phyloP scores from a whole-genome alignment of 1,140 invertebrate genomes.

The Orussus abietinus region DNA sequence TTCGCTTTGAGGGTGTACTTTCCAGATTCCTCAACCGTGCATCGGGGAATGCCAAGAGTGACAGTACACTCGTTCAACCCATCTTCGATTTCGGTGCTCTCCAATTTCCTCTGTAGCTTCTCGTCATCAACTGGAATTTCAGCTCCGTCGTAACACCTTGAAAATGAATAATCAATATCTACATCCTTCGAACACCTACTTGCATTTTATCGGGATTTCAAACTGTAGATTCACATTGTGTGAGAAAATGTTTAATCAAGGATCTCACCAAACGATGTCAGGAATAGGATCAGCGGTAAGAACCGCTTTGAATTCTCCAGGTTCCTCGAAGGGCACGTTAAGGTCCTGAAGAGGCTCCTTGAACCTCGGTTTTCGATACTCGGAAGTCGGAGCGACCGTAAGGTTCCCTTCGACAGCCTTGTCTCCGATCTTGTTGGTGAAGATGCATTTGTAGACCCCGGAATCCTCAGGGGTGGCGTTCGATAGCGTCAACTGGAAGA shows the following conservation, averaged over 20 bases:
- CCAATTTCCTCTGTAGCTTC: slow-evolving; percentile 51
- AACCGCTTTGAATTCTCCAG: slow-evolving; percentile 69
- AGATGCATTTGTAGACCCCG: slow-evolving; percentile 71
- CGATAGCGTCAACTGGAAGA: slow-evolving; percentile 67
- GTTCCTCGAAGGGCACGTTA: slow-evolving; percentile 66
- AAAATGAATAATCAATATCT: slow-evolving; percentile 15
- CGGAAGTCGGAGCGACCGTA: slow-evolving; percentile 66
- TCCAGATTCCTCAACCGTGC: slow-evolving; percentile 72
- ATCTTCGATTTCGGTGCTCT: slow-evolving; percentile 66
- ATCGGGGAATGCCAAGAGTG: slow-evolving; percentile 64
- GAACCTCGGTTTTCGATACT: slow-evolving; percentile 74
- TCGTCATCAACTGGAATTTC: slow-evolving; percentile 47
- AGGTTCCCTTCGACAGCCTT: slow-evolving; percentile 66
- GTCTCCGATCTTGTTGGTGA: slow-evolving; percentile 74
- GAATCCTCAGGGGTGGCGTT: slow-evolving; percentile 68
- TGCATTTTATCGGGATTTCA: slow-evolving; percentile 2
- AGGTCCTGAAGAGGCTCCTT: slow-evolving; percentile 63
- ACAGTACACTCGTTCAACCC: slow-evolving; percentile 72
- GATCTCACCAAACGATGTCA: slow-evolving; percentile 56
- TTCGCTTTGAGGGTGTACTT: slow-evolving; percentile 73
- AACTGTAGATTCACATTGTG: not conserved
- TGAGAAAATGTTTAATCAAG: not conserved
- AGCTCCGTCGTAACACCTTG: slow-evolving; percentile 52
- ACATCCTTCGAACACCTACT: not conserved
- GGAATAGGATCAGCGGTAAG: slow-evolving; percentile 78